These are phyloP conservation scores for Eupithecia inturbata DNA, from an alignment of 2,888 invertebrate genomes.

Conservation along the genomic window DNA sequence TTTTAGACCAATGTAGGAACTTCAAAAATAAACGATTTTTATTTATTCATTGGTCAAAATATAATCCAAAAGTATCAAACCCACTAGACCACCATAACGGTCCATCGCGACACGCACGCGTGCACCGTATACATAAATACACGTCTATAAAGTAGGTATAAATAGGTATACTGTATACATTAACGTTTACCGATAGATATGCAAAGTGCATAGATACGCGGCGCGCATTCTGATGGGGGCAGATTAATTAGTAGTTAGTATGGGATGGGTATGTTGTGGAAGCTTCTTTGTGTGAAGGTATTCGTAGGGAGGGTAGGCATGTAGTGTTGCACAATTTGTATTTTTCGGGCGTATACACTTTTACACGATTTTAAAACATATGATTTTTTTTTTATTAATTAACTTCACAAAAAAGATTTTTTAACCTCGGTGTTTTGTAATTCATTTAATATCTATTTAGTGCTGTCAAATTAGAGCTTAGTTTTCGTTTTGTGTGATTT, in stretches of 20 bases:
- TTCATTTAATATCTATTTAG: not conserved
- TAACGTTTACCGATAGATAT: slow-evolving; percentile 36
- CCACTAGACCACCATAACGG: slow-evolving; percentile 46
- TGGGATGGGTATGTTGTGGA: slow-evolving; percentile 6
- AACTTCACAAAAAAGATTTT: not conserved
- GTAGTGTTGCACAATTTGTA: too few species aligned
- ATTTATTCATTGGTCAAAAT: slow-evolving; percentile 7
- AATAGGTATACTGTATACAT: slow-evolving; percentile 26
- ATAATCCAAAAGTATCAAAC: slow-evolving; percentile 51
- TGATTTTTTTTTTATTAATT: too few species aligned
- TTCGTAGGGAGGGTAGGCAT: too few species aligned
- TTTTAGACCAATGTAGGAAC: too few species aligned
- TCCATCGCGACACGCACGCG: slow-evolving; percentile 59
- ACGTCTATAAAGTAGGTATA: slow-evolving; percentile 23
- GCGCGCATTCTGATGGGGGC: slow-evolving; percentile 30
- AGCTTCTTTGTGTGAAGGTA: not conserved
- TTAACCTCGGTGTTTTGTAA: not conserved
- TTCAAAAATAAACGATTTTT: too few species aligned
- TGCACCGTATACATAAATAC: slow-evolving; percentile 40
- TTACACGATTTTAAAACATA: too few species aligned
- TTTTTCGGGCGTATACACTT: too few species aligned
- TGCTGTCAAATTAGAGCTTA: not conserved
- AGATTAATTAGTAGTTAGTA: slow-evolving; percentile 22
- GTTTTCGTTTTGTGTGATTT: not conserved
- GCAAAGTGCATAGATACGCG: slow-evolving; percentile 45